Evolutionary conservation across 2,888 invertebrate species (phyloP).

Genomic region (Sarcophaga carnaria): DNA sequence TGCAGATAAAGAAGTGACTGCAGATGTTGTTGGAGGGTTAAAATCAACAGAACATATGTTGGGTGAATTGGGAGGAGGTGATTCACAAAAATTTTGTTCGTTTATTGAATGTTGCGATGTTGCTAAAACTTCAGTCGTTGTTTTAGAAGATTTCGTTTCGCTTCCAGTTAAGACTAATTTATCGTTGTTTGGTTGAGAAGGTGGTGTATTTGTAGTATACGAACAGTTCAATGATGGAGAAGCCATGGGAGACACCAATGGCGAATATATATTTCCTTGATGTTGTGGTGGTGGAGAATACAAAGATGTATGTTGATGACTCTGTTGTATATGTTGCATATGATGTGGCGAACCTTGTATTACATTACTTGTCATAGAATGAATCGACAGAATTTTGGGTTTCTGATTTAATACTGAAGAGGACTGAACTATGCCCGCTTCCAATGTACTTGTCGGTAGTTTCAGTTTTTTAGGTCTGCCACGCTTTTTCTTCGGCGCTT

Average conservation of each 20-base stretch:
- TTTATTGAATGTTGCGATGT: constrained; percentile 23
- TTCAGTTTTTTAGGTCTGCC: constrained; percentile 94
- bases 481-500: constrained; percentile 92
- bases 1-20: constrained; percentile 7
- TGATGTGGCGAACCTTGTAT: constrained; percentile 71
- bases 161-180: constrained; percentile 48
- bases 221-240: constrained; percentile 78
- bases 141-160: constrained; percentile 27
- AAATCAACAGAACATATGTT: constrained; percentile 75
- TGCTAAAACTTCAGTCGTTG: constrained; percentile 27
- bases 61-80: constrained; percentile 76
- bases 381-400: constrained; percentile 74
- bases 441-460: constrained; percentile 77
- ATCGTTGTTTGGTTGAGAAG: constrained; percentile 50
- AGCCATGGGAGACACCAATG: constrained; percentile 78
- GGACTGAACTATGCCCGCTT: constrained; percentile 82
- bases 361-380: constrained; percentile 70
- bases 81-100: constrained; percentile 73
- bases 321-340: constrained; percentile 73
- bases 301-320: constrained; percentile 71
- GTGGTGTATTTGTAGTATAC: constrained; percentile 68
- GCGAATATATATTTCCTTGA: constrained; percentile 71
- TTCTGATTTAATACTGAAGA: constrained; percentile 81
- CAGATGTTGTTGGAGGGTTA: constrained; percentile 70
- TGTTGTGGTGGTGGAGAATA: constrained; percentile 72